A percentile compares a stretch with the other conserved stretches of the same genome.
Evolutionary conservation across 2,113 vertebrate genomes (phyloP).

Genomic region (Calypte anna): DNA sequence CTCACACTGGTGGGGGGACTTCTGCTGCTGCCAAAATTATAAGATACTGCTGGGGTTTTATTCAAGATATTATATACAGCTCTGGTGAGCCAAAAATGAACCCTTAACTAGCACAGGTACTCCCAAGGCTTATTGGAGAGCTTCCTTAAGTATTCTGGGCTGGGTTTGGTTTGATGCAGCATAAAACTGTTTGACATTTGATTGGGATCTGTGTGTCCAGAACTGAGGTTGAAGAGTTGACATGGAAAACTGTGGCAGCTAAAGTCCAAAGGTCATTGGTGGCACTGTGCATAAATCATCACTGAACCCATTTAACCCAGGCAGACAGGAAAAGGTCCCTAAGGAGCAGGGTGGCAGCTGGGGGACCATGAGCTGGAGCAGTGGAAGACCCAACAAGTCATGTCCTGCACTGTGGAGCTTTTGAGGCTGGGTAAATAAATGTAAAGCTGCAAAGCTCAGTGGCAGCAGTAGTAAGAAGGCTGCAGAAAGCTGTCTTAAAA

Average conservation of each 20-base stretch:
- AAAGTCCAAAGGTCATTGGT: neutral
- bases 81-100: neutral
- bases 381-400: neutral
- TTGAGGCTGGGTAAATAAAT: neutral
- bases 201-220: neutral
- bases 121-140: neutral
- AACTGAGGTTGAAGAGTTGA: neutral
- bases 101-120: neutral
- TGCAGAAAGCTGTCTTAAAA: neutral
- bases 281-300: neutral
- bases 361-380: neutral
- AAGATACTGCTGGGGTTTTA: neutral
- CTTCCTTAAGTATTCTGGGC: neutral
- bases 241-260: neutral
- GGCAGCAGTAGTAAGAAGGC: neutral
- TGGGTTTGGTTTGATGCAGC: neutral
- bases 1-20: neutral
- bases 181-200: neutral
- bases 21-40: neutral
- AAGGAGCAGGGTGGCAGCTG: neutral
- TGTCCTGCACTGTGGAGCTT: fast-evolving
- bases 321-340: neutral
- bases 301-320: neutral
- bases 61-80: neutral
- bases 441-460: neutral